phyloP scores from a whole-genome alignment of 2,888 invertebrate species.

The Eucera pruinosa region DNA sequence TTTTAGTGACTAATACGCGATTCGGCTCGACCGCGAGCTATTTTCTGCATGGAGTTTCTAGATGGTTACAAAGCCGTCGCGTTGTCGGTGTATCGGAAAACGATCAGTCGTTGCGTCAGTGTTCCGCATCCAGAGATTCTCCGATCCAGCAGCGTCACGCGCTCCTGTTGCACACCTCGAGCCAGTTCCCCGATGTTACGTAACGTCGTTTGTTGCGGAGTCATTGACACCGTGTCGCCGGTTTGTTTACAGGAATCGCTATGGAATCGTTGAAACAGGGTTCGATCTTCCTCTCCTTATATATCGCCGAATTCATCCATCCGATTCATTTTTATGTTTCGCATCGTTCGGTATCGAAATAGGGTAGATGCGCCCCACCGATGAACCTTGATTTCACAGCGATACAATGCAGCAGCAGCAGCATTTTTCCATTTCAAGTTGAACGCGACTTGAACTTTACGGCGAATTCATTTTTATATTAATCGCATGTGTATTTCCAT shows the following conservation, averaged over 20 bases:
- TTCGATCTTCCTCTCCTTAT: too few species aligned
- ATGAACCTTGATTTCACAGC: too few species aligned
- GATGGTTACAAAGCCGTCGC: background rate
- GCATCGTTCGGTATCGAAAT: too few species aligned
- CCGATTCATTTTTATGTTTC: too few species aligned
- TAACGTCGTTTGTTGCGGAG: constrained; percentile 41
- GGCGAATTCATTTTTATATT: too few species aligned
- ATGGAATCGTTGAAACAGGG: background rate
- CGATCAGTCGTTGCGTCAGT: constrained; percentile 21
- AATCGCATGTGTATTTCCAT: too few species aligned
- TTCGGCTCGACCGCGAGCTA: background rate
- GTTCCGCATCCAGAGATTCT: constrained; percentile 6
- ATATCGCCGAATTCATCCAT: too few species aligned
- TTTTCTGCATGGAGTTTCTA: constrained; percentile 13
- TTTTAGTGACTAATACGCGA: background rate
- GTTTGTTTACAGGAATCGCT: constrained; percentile 22
- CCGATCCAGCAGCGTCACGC: constrained; percentile 10
- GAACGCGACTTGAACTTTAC: too few species aligned
- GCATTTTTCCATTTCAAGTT: too few species aligned
- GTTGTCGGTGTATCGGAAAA: constrained; percentile 11
- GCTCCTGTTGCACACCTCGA: background rate
- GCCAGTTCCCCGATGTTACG: constrained; percentile 18
- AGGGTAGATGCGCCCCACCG: too few species aligned
- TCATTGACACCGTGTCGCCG: constrained; percentile 52
- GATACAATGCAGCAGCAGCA: too few species aligned